Base-by-base conservation (phyloP, 2,888 invertebrate genomes). In the Drosophila anceps region DNA sequence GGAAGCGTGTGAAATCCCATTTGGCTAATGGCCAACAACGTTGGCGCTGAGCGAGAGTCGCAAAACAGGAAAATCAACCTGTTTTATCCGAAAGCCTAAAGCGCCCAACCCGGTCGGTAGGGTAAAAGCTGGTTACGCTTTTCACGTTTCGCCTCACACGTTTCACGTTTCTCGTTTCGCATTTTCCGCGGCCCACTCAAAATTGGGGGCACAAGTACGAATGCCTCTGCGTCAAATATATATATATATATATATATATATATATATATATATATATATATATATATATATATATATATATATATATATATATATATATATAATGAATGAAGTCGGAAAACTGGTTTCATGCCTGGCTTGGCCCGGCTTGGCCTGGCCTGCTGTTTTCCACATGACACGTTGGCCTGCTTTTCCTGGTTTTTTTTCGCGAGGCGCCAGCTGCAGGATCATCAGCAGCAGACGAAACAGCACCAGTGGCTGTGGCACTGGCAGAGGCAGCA, bases 1-100 rank as follows among this genome's bases (percentile, higher is more conserved):
- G 88, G 90, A 87, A 89, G 82, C 84, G 86, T 90, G 90, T 88
- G 87, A 86, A 86, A 73, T 79, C 77, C 82, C 90, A 86, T 90
- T 86, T 86, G 90, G 86, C 87, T 88, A 90, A 86, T 90, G 90
- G 84, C 89, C 89, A 86, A 77, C 61, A 68, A 77, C 75, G 69
- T 8, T 50, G 54, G 20, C 53, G 54, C 54, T 37, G 54, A 35
- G 53, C 53, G 55, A 50, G 61, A 68, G 58, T 50, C 44, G 77
- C 51, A 51, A 55, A 75, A 79, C 73, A 85, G 80, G 88, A 88
- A 84, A 88, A 86, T 86, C 86, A 90, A 88, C 90, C 90, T 86
- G 90, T 86, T 89, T 44, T 82, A 69, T 37, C 66, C 64, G 57
- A 63, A 50, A 60, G 57, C 20, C 59, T 24, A 27, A 62, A 57